Evolutionary conservation across 1,140 invertebrate species (phyloP).

Genomic region (Manduca sexta): DNA sequence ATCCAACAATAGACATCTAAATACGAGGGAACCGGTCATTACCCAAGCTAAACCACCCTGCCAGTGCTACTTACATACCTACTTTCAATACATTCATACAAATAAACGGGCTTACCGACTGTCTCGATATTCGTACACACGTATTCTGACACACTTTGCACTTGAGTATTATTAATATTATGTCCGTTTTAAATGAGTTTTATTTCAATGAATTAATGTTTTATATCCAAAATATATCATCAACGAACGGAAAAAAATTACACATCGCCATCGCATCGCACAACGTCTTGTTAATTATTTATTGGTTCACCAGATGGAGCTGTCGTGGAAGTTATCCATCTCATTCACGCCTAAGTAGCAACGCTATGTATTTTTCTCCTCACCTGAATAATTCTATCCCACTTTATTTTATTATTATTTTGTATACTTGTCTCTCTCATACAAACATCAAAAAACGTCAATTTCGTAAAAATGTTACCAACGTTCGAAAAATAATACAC

Average conservation of each 20-base stretch:
- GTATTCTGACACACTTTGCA: conserved; percentile 10
- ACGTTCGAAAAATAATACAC: too few species aligned
- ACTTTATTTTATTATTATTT: too few species aligned
- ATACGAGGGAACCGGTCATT: conserved; percentile 51
- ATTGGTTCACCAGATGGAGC: not conserved
- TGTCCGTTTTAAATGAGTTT: conserved; percentile 5
- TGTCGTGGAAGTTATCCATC: not conserved
- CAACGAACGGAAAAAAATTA: conserved; percentile 47
- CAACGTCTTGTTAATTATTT: not conserved
- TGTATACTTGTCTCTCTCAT: too few species aligned
- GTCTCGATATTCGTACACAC: conserved; percentile 15
- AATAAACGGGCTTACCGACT: conserved; percentile 52
- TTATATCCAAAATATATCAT: conserved; percentile 35
- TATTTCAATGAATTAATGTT: conserved; percentile 12
- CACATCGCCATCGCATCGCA: conserved; percentile 55
- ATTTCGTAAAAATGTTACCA: too few species aligned
- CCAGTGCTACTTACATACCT: conserved; percentile 43
- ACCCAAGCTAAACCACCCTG: conserved; percentile 48
- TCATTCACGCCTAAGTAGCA: too few species aligned
- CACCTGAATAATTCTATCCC: too few species aligned
- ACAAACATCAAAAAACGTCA: too few species aligned
- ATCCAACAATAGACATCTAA: conserved; percentile 33
- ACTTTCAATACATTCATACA: conserved; percentile 66
- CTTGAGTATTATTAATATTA: not conserved
- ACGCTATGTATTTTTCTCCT: too few species aligned